Conservation (phyloP, 2,888 invertebrate species). For the Tipula unca region DNA sequence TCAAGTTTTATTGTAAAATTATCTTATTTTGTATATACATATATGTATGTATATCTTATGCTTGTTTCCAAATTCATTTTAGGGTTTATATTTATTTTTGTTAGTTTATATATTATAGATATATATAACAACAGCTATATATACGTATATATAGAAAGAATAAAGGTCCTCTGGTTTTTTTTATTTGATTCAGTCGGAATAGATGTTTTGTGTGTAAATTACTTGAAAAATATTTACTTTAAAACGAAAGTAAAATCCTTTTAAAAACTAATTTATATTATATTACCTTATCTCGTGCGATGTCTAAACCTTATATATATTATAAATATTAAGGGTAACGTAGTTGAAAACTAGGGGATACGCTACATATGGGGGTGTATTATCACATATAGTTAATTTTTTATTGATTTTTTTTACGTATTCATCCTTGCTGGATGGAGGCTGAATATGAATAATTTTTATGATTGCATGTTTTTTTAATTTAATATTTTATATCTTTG, state of each 20-base stretch:
- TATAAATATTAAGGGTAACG: neutral
- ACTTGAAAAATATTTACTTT: neutral
- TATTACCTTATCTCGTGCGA: neutral
- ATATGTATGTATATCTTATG: neutral
- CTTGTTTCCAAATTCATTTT: neutral
- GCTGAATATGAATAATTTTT: neutral
- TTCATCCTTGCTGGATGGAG: neutral
- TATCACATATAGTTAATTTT: neutral
- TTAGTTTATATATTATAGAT: neutral
- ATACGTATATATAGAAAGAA: neutral
- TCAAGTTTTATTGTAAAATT: neutral
- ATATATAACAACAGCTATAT: neutral
- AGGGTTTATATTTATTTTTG: neutral
- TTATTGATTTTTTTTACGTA: neutral
- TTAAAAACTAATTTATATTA: neutral
- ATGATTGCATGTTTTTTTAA: neutral
- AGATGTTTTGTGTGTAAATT: neutral
- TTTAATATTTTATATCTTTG: neutral
- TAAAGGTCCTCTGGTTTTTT: neutral
- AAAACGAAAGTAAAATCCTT: neutral
- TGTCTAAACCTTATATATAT: neutral
- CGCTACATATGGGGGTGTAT: neutral
- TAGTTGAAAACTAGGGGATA: neutral
- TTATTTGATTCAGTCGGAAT: neutral
- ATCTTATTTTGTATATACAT: neutral